Evolutionary conservation across 2,797 vertebrate genomes (phyloP), one percentile per base, ranked within the genome.

Genomic region (Onychomys torridus): DNA sequence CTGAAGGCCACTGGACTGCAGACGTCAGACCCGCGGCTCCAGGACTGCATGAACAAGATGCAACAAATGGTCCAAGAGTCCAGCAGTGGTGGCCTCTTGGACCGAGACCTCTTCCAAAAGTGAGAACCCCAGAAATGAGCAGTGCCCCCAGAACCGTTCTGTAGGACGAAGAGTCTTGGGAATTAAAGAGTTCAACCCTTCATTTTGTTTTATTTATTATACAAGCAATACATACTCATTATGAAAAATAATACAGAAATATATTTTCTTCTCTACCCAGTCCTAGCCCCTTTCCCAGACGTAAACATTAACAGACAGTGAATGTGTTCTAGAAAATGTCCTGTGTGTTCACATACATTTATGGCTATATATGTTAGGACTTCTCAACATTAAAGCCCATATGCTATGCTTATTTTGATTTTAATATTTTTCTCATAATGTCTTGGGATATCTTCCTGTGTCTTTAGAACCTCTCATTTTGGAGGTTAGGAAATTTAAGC

Each of bases 81-180:
- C 57, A 96, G 97, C 21, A 98, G 98, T 2, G 99, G 99, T 32
- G 98, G 98, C 95, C 98, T 99, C 98, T 99, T 99, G 98, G 99
- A 99, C 97, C 98, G 98, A 89, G 98, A 99, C 27, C 99, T 99
- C 81, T 99, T 99, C 98, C 98, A 98, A 97, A 99, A 99, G 99
- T 99, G 98, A 98, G 98, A 82, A 81, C 75, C 89, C 84, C 16
- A 27, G 76, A 92, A 37, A 90, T 55, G 71, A 65, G 89, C 86
- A 91, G 21, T 34, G 4, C 34, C 52, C 85, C 93, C 49, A 82
- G 46, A 94, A 61, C 34, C 78, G 23, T 69, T 81, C 65, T 75
- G 16, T 73, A 77, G 61, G 91, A 69, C 16, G 81, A 46, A 95
- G 46, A 43, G 75, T 57, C 59, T 90, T 79, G 29, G 57, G 78